Evolutionary conservation across 2,797 vertebrate genomes (phyloP).

Genomic region (Spinibarbus caldwelli): DNA sequence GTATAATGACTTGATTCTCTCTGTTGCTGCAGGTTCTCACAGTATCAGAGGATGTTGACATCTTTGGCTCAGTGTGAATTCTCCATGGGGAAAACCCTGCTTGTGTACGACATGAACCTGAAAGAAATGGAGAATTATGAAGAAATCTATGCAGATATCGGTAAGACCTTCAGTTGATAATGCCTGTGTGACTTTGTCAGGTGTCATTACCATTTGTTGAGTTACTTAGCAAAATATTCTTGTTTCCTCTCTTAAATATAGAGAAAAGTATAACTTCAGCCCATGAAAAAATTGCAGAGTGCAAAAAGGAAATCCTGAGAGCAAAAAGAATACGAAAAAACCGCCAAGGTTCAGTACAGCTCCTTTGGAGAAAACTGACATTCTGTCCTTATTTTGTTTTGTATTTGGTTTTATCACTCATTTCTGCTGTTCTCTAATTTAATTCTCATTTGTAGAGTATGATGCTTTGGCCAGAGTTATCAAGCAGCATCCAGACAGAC

Average conservation of each 20-base stretch:
- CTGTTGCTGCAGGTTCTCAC: slow-evolving; percentile 82
- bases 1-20: not conserved
- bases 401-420: not conserved
- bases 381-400: not conserved
- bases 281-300: slow-evolving; percentile 96
- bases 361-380: not conserved
- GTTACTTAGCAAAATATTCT: not conserved
- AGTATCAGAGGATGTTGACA: slow-evolving; percentile 95
- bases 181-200: not conserved
- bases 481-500: slow-evolving; percentile 95
- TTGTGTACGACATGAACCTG: slow-evolving; percentile 98
- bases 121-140: slow-evolving; percentile 99
- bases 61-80: slow-evolving; percentile 95
- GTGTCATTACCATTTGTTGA: not conserved
- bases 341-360: slow-evolving; percentile 86
- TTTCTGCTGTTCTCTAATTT: not conserved
- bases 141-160: slow-evolving; percentile 93
- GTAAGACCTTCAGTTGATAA: slow-evolving; percentile 70
- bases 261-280: slow-evolving; percentile 93
- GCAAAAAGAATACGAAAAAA: slow-evolving; percentile 98
- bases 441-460: slow-evolving; percentile 83
- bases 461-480: slow-evolving; percentile 98
- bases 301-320: slow-evolving; percentile 97
- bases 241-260: slow-evolving; percentile 59
- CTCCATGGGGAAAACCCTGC: slow-evolving; percentile 97